Evolutionary conservation across 2,888 invertebrate genomes (phyloP).

Genomic region (Caenorhabditis parvicauda): DNA sequence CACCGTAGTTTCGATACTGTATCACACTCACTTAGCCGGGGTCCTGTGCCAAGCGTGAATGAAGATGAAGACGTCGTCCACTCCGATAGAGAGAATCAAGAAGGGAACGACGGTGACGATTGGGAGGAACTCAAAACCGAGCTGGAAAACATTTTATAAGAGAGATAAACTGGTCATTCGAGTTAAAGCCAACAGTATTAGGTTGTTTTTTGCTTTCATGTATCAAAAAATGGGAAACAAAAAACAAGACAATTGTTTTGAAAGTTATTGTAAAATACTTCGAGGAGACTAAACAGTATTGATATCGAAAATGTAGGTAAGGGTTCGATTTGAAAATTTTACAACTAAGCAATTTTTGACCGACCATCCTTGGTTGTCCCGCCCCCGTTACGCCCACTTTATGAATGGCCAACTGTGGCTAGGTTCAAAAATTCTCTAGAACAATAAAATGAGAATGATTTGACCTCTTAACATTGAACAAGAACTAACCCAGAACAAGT

Average conservation of each 20-base stretch:
- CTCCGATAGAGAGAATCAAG: slow-evolving; percentile 60
- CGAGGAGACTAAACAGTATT: neutral
- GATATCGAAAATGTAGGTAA: too few species aligned
- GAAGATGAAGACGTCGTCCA: slow-evolving; percentile 62
- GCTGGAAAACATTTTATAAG: slow-evolving; percentile 21
- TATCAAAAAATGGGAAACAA: too few species aligned
- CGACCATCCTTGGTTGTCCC: too few species aligned
- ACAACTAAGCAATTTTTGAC: too few species aligned
- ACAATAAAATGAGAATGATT: neutral
- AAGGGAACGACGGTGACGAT: slow-evolving; percentile 62
- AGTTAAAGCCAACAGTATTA: too few species aligned
- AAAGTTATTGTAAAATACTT: too few species aligned
- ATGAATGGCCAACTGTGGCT: too few species aligned
- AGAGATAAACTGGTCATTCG: neutral
- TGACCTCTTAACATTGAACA: neutral
- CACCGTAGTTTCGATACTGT: too few species aligned
- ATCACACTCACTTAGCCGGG: slow-evolving; percentile 28
- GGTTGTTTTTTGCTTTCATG: too few species aligned
- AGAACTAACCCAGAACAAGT: slow-evolving; percentile 54
- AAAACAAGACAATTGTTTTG: too few species aligned
- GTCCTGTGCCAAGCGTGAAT: slow-evolving; percentile 60
- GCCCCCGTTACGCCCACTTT: too few species aligned
- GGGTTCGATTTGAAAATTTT: too few species aligned
- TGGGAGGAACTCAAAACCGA: slow-evolving; percentile 59
- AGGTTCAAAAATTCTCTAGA: neutral